Evolutionary conservation across 2,113 vertebrate genomes (phyloP).

Genomic region (Cairina moschata): DNA sequence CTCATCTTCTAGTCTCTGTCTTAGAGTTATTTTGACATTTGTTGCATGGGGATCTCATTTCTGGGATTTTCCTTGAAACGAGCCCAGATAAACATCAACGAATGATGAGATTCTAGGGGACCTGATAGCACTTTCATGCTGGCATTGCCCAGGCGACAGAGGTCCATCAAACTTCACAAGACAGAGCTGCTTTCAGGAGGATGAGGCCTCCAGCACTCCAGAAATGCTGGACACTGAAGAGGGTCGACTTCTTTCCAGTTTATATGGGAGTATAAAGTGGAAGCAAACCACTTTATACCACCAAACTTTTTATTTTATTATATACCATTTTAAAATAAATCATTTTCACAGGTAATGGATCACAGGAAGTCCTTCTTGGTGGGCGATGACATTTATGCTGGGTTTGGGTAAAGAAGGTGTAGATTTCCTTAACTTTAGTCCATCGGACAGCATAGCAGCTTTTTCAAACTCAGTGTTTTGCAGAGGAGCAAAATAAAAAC

Average conservation of each 20-base stretch:
- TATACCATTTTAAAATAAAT: background rate
- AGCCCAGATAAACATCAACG: background rate
- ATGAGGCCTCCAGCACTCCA: fast-evolving
- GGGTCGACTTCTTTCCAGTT: background rate
- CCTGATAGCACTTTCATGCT: background rate
- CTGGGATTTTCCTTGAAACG: background rate
- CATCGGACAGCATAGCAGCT: background rate
- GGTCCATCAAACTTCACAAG: too few relatives aligned
- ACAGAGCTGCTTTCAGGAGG: background rate
- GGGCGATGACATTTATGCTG: background rate
- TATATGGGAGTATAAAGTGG: background rate
- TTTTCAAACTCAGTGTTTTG: background rate
- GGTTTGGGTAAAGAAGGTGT: background rate
- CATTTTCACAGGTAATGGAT: background rate
- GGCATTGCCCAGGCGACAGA: background rate
- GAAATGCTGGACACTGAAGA: background rate
- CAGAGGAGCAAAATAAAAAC: background rate
- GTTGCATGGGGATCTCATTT: background rate
- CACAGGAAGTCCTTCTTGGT: background rate
- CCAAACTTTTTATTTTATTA: background rate
- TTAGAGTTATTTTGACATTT: background rate
- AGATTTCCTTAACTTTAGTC: background rate
- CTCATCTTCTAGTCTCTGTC: background rate
- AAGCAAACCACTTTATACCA: background rate
- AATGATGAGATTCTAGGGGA: background rate